Evolutionary conservation across 1,140 invertebrate genomes (phyloP).

Genomic region (Dendrolimus kikuchii): DNA sequence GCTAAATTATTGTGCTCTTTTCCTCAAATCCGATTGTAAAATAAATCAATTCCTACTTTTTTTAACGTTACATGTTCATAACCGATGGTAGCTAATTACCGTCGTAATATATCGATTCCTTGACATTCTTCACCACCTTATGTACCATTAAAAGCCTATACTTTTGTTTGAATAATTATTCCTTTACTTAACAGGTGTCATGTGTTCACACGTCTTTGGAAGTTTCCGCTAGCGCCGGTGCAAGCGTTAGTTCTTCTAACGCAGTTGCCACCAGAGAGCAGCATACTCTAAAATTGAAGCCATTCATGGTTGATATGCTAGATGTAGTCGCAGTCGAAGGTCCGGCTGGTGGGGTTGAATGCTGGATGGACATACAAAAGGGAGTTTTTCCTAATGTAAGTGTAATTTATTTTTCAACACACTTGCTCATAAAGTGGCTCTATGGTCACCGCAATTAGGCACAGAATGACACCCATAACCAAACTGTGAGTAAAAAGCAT

Average conservation of each 20-base stretch:
- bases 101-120: no score
- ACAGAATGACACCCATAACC: no score
- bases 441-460: no score
- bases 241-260: constrained; percentile 1
- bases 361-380: constrained; percentile 85
- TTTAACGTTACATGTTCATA: no score
- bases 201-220: constrained; percentile 67
- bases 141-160: no score
- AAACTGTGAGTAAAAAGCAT: no score
- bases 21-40: no score
- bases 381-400: constrained; percentile 79
- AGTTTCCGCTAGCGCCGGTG: constrained; percentile 32
- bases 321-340: constrained; percentile 79
- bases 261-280: constrained; percentile 35
- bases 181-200: constrained; percentile 69
- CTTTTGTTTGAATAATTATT: background rate
- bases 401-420: constrained; percentile 8
- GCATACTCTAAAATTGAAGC: constrained; percentile 78
- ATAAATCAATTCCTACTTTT: no score
- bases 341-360: constrained; percentile 75
- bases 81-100: no score
- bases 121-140: no score
- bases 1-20: no score
- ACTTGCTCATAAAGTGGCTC: background rate
- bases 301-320: constrained; percentile 81